phyloP scores from a whole-genome alignment of 2,888 invertebrate species.

The Hecatera dysodea region DNA sequence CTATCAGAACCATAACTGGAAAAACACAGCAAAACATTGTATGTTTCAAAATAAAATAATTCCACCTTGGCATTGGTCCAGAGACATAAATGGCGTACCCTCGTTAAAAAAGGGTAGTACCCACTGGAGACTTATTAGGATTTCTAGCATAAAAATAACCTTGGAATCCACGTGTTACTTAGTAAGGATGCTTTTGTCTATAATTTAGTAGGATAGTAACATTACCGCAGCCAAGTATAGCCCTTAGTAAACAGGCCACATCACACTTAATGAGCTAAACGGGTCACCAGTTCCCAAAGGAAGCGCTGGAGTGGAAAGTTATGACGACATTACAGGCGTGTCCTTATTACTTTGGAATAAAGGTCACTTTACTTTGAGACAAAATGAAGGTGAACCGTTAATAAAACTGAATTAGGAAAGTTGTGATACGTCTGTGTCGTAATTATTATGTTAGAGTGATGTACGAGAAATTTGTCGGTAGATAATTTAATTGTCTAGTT shows the following conservation, averaged over 20 bases:
- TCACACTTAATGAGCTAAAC: conserved; percentile 66
- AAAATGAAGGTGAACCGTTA: conserved; percentile 35
- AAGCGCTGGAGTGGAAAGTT: conserved; percentile 60
- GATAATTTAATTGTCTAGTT: conserved; percentile 40
- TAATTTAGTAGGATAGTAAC: conserved; percentile 21
- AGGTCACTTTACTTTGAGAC: conserved; percentile 54
- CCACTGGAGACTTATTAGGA: conserved; percentile 40
- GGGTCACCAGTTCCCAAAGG: conserved; percentile 67
- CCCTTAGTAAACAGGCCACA: conserved; percentile 50
- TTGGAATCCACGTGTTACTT: conserved; percentile 19
- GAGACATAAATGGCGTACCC: conserved; percentile 4
- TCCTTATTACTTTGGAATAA: conserved; percentile 52
- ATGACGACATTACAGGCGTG: conserved; percentile 27
- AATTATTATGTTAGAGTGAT: conserved; percentile 34
- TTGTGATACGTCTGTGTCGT: conserved; percentile 62
- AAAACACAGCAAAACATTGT: neutral
- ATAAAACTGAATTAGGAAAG: conserved; percentile 68
- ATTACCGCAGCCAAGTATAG: conserved; percentile 32
- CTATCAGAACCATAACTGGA: neutral
- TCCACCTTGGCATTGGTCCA: conserved; percentile 22
- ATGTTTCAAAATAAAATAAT: neutral
- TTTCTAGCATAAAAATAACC: conserved; percentile 35
- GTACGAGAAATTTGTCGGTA: conserved; percentile 29
- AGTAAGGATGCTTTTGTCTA: conserved; percentile 19
- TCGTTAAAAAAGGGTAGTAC: conserved; percentile 39